Conservation (phyloP, 2,888 invertebrate species). For the Tridacna gigas region DNA sequence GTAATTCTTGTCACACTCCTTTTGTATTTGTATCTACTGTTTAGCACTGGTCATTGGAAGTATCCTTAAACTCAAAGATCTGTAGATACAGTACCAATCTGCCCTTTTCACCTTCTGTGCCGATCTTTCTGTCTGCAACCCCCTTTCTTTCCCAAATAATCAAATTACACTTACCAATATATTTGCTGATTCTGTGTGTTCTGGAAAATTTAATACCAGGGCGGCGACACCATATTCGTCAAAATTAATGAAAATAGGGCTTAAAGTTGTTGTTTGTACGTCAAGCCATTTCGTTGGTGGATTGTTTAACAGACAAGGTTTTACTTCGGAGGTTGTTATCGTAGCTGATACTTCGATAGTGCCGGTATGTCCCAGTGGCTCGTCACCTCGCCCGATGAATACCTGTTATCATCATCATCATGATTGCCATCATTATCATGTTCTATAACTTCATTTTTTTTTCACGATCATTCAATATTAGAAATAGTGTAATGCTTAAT, state of each 20-base stretch:
- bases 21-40: no score
- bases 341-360: background rate
- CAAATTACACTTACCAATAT: background rate
- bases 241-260: background rate
- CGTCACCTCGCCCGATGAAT: background rate
- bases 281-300: constrained; percentile 17
- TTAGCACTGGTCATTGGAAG: no score
- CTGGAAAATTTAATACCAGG: background rate
- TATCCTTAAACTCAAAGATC: no score
- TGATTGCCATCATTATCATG: background rate
- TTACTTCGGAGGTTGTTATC: background rate
- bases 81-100: no score
- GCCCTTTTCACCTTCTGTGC: no score
- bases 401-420: background rate
- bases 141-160: background rate
- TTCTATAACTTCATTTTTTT: background rate
- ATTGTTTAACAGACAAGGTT: constrained; percentile 13
- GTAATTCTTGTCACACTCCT: no score
- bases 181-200: background rate
- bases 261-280: constrained; percentile 1
- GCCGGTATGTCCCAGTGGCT: background rate
- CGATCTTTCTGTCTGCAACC: background rate
- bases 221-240: background rate
- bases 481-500: background rate
- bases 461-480: background rate